Conservation (phyloP, 92 coral and sea anemone species). For the Plumapathes pennacea region DNA sequence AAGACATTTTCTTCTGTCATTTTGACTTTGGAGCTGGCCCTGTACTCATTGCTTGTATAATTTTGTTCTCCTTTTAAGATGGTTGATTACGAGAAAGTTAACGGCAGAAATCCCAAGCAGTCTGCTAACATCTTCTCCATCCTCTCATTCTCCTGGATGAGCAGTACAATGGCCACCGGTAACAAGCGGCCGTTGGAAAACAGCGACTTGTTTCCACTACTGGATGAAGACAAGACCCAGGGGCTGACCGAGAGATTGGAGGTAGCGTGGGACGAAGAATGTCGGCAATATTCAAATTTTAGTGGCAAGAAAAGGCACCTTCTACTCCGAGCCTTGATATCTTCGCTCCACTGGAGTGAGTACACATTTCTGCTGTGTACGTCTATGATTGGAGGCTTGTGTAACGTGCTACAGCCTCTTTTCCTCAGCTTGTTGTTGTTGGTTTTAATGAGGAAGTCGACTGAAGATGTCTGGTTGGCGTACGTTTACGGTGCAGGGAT, state of each 20-base stretch:
- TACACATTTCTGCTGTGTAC: constrained; percentile 39
- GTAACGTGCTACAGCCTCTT: constrained; percentile 48
- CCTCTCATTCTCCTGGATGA: constrained; percentile 48
- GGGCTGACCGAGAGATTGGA: constrained; percentile 28
- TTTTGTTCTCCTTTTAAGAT: too few relatives aligned
- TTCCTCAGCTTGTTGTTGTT: constrained; percentile 33
- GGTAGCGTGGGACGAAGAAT: constrained; percentile 17
- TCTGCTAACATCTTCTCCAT: constrained; percentile 24
- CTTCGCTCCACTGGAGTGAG: constrained; percentile 39
- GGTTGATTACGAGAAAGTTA: too few relatives aligned
- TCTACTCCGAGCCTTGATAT: constrained; percentile 40
- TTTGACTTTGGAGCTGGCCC: too few relatives aligned
- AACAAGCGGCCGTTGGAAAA: constrained; percentile 42
- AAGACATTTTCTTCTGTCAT: too few relatives aligned
- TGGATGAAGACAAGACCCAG: constrained; percentile 36
- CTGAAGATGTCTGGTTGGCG: too few relatives aligned
- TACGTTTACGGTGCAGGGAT: too few relatives aligned
- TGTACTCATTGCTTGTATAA: too few relatives aligned
- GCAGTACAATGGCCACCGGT: constrained; percentile 19
- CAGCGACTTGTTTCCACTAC: constrained; percentile 27
- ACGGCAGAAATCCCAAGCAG: constrained; percentile 32
- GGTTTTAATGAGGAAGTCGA: too few relatives aligned
- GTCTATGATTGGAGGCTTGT: constrained; percentile 34
- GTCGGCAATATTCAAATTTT: too few relatives aligned
- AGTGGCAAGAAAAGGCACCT: constrained; percentile 39